A percentile compares a stretch with the other conserved stretches of the same genome.
Evolutionary conservation across 1,140 invertebrate genomes (phyloP).

Genomic region (Luehdorfia chinensis): DNA sequence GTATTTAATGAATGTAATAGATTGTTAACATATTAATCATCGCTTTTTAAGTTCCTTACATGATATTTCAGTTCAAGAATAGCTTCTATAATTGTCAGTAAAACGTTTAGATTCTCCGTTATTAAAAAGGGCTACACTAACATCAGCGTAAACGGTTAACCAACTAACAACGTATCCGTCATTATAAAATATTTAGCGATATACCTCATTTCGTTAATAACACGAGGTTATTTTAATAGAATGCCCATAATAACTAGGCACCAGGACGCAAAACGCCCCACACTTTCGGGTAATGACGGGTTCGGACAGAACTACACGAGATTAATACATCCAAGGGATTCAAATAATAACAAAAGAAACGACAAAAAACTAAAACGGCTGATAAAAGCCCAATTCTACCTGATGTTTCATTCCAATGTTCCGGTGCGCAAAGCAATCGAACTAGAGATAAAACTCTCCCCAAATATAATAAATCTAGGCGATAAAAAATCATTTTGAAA

Average conservation of each 20-base stretch:
- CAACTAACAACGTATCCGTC: slow-evolving; percentile 46
- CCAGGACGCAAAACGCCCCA: slow-evolving; percentile 65
- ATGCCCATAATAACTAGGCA: slow-evolving; percentile 69
- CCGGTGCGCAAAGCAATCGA: slow-evolving; percentile 46
- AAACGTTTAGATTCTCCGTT: slow-evolving; percentile 39
- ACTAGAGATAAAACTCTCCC: slow-evolving; percentile 58
- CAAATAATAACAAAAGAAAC: slow-evolving; percentile 64
- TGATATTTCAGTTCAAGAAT: no score
- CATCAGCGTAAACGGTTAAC: slow-evolving; percentile 46
- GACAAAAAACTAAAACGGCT: slow-evolving; percentile 70
- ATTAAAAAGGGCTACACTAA: slow-evolving; percentile 45
- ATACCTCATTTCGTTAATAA: slow-evolving; percentile 70
- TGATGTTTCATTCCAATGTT: slow-evolving; percentile 42
- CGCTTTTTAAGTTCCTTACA: no score
- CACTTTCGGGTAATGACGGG: slow-evolving; percentile 69
- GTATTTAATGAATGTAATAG: no score
- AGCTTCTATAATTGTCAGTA: slow-evolving; percentile 25
- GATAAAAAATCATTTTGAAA: no score
- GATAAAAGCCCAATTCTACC: slow-evolving; percentile 68
- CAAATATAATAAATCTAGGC: slow-evolving; percentile 72
- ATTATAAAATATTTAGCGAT: slow-evolving; percentile 77
- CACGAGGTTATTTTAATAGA: slow-evolving; percentile 69
- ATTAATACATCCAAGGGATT: slow-evolving; percentile 71
- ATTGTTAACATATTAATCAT: no score
- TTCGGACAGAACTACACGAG: slow-evolving; percentile 58